Evolutionary conservation across 2,888 invertebrate genomes (phyloP).

Genomic region (Leptura quadrifasciata): DNA sequence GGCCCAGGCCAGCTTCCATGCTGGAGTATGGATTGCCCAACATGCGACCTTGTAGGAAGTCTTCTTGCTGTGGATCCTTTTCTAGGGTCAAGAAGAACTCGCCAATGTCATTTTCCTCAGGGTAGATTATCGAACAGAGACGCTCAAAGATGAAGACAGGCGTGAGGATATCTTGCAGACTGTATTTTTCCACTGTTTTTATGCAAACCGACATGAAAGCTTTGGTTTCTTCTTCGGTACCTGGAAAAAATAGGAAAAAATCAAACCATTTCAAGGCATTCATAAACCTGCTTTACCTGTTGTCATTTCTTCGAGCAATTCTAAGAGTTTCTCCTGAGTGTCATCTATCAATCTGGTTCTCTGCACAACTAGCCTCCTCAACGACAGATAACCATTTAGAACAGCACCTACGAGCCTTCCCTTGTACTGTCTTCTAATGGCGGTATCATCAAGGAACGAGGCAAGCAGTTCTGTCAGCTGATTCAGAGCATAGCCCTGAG

Average conservation of each 20-base stretch:
- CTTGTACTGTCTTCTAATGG: conserved; percentile 93
- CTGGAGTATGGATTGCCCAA: conserved; percentile 98
- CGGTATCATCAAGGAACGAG: conserved; percentile 90
- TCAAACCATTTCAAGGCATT: background rate
- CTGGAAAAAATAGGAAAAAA: conserved; percentile 37
- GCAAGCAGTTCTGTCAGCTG: conserved; percentile 90
- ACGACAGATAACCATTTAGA: conserved; percentile 93
- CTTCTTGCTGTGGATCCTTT: conserved; percentile 99
- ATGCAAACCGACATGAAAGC: conserved; percentile 98
- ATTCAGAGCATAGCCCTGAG: conserved; percentile 94
- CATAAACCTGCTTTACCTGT: conserved; percentile 74
- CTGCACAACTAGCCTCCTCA: conserved; percentile 93
- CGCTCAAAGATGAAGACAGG: conserved; percentile 99
- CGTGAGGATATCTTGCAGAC: conserved; percentile 93
- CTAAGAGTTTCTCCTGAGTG: conserved; percentile 95
- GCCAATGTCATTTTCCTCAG: conserved; percentile 96
- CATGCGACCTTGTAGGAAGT: conserved; percentile 98
- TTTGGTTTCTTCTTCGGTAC: conserved; percentile 95
- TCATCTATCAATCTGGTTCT: conserved; percentile 96
- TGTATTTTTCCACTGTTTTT: conserved; percentile 94
- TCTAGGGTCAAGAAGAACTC: conserved; percentile 97
- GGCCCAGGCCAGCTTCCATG: conserved; percentile 94
- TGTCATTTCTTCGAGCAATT: conserved; percentile 96
- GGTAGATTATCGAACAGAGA: conserved; percentile 97
- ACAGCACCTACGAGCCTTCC: conserved; percentile 88